Base-by-base conservation (phyloP, 2,797 vertebrate genomes). In the Lithobates pipiens region DNA sequence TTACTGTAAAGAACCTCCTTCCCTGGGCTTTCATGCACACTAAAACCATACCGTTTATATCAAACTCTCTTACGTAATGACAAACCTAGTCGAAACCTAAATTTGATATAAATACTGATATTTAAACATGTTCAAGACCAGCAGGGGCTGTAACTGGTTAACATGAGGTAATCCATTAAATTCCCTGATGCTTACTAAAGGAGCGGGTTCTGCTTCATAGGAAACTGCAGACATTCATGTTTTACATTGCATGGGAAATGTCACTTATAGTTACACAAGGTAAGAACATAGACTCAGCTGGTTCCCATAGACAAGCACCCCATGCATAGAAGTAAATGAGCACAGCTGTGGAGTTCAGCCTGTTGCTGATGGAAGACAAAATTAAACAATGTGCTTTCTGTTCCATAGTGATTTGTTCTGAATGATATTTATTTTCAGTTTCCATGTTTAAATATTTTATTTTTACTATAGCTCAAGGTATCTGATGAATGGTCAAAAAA, bases 211-310 rank as follows among this genome's bases (percentile, higher is more conserved):
- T 81, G 36, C 73, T 29, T 81, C 44, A 29, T 50, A 86, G 10
- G 65, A 81, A 39, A 76, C 29, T 25, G 23, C 50, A 46, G 39
- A 80, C 11, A 16, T 73, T 85, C 54, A 15, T 8, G 21, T 39
- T 65, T n/a, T 27, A 11, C 42, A 69, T 83, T 75, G 69, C 70
- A 83, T 79, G 76, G 81, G 76, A 83, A 83, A 80, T 84, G 70
- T 87, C 81, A 87, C 65, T 76, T 84, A 78, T 87, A 39, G 71
- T 87, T 83, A 80, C 70, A 78, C 63, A 87, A 83, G 80, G 86
- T 79, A 87, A 70, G 63, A 79, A 83, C 21, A 32, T 54, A 70
- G n/a, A 36, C 77, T 84, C 86, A 87, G 86, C 86, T 87, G 81
- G 70, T 87, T 87, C 71, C 71, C 81, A 87, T 80, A 72, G 44